Evolutionary conservation across 2,113 vertebrate species (phyloP).

Genomic region (Cinclus cinclus): DNA sequence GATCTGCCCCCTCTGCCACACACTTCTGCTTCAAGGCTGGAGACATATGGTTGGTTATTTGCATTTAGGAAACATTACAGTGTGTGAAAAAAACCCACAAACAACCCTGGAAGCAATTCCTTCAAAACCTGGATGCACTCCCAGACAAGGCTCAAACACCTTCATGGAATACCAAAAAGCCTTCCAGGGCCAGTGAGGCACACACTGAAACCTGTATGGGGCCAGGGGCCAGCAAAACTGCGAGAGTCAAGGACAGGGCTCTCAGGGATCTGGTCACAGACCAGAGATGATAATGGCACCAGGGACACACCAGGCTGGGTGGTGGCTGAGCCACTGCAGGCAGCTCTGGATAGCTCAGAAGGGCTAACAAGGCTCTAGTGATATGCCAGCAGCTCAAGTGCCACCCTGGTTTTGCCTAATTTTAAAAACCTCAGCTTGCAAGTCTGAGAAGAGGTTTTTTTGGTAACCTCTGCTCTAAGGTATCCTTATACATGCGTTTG

Average conservation of each 20-base stretch:
- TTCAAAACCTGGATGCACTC: background rate
- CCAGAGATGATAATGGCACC: background rate
- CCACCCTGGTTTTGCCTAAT: background rate
- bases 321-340: background rate
- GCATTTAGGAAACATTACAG: background rate
- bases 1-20: background rate
- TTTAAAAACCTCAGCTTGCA: background rate
- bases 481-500: background rate
- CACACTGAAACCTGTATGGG: background rate
- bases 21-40: background rate
- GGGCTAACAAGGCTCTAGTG: background rate
- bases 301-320: background rate
- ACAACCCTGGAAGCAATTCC: background rate
- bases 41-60: background rate
- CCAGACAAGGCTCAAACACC: background rate
- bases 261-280: background rate
- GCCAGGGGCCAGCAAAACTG: background rate
- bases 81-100: background rate
- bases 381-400: background rate
- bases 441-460: background rate
- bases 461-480: background rate
- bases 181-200: background rate
- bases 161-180: background rate
- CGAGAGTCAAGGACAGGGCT: background rate
- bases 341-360: background rate